Base-by-base conservation (phyloP, 2,888 invertebrate genomes). In the Julus scanicus region DNA sequence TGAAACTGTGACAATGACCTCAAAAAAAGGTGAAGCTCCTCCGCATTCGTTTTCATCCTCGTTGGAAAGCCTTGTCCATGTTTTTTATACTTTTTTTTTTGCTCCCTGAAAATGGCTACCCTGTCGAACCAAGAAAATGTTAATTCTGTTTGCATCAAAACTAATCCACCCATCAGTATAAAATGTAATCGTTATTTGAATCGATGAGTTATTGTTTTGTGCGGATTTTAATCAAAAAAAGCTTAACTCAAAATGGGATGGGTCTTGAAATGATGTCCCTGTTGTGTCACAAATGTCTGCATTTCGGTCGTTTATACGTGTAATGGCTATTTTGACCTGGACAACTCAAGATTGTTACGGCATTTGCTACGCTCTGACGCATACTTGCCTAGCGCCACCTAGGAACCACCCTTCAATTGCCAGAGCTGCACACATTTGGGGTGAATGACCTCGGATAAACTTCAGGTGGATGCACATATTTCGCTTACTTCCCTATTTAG, bases 1-100 rank as follows among this genome's bases (percentile, higher is more conserved):
- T n/a, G 84, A 84, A 84, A 84, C 84, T 84, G 84, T 84, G 84
- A 84, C 84, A 84, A 84, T 84, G 84, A 84, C 84, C 84, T 84
- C 84, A 48, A 44, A 44, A 29, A 44, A 48, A 84, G 84, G 84
- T 84, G 84, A 84, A 84, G 48, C 84, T 84, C 84, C 84, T 84
- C 83, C 71, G 71, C 29, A 71, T 71, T 71, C 71, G 29, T 71
- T 71, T 71, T 71, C 71, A 71, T 20, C 20, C 8, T 71, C 29
- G 71, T 71, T 71, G 71, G 1, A n/a, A 71, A 29, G 71, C 17
- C 71, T 71, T 9, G n/a, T 29, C 71, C 71, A 20, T 71, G 71
- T 6, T 71, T 29, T 29, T 63, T 44, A 44, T 44, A 8, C 44
- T 8, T 8, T 44, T 17, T 57, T 6, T 71, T 71, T 20, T 20